A percentile compares a stretch with the other conserved stretches of the same genome.
Conservation (phyloP, 2,113 vertebrate species). For the Microtus richardsoni region DNA sequence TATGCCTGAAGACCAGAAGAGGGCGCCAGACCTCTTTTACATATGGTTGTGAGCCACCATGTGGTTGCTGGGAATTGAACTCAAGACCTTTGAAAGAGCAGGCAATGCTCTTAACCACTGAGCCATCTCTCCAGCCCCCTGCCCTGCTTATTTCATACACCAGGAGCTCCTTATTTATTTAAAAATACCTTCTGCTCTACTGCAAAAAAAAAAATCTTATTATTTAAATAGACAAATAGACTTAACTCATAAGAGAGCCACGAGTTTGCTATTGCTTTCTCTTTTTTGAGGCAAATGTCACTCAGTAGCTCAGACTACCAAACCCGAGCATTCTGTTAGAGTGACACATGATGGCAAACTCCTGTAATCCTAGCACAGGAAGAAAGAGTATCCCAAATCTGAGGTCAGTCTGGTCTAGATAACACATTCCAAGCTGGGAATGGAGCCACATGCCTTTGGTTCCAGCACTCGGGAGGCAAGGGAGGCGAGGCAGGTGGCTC, state of each 20-base stretch:
- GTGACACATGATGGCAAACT: background rate
- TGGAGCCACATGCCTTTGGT: background rate
- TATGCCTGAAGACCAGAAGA: too few relatives aligned
- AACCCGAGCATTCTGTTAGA: background rate
- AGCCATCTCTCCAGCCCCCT: too few relatives aligned
- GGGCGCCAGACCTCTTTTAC: too few relatives aligned
- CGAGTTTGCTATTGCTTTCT: background rate
- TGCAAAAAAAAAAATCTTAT: background rate
- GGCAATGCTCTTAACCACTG: too few relatives aligned
- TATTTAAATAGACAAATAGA: background rate
- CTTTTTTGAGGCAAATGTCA: background rate
- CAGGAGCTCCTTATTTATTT: background rate
- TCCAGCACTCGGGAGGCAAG: background rate
- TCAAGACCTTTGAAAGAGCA: too few relatives aligned
- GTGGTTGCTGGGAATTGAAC: too few relatives aligned
- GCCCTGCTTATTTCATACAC: background rate
- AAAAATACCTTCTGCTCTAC: background rate
- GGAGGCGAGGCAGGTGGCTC: background rate
- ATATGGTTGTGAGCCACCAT: too few relatives aligned
- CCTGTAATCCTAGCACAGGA: background rate
- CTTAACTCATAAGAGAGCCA: background rate
- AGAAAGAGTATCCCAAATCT: background rate
- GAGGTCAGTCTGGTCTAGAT: background rate
- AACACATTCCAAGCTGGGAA: background rate
- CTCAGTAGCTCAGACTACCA: background rate